phyloP scores from a whole-genome alignment of 2,888 invertebrate genomes.

The Plebejus melissa region DNA sequence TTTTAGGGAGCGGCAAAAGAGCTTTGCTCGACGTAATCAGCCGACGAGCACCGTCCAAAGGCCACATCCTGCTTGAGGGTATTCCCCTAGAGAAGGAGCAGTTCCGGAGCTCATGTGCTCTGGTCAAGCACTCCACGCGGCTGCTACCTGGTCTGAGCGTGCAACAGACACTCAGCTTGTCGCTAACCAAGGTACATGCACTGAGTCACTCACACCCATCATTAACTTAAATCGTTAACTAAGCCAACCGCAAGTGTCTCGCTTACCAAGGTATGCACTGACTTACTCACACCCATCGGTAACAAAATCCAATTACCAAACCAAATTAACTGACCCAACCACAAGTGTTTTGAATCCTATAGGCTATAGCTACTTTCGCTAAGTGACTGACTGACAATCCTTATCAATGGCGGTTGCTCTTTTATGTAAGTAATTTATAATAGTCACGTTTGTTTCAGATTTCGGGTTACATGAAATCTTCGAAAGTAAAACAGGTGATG shows the following conservation, averaged over 20 bases:
- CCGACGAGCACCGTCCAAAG: constrained; percentile 88
- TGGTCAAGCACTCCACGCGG: constrained; percentile 92
- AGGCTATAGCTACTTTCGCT: too few species aligned
- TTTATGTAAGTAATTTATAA: too few species aligned
- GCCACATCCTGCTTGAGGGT: constrained; percentile 93
- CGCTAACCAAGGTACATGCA: constrained; percentile 84
- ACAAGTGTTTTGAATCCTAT: too few species aligned
- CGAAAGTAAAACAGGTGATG: constrained; percentile 94
- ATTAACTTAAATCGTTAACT: too few species aligned
- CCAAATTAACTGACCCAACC: too few species aligned
- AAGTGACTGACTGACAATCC: too few species aligned
- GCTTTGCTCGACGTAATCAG: constrained; percentile 96
- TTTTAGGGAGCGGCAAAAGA: constrained; percentile 93
- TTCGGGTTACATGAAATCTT: constrained; percentile 86
- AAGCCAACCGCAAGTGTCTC: too few species aligned
- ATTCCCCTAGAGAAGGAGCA: constrained; percentile 88
- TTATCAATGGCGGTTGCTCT: too few species aligned
- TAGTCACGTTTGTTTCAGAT: constrained; percentile 64
- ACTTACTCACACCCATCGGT: too few species aligned
- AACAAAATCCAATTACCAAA: too few species aligned
- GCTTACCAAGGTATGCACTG: too few species aligned
- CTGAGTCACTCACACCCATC: not conserved
- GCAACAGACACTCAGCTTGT: constrained; percentile 89
- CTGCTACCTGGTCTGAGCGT: constrained; percentile 92
- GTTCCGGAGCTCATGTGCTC: constrained; percentile 92